These are phyloP conservation scores for Zaprionus davidi DNA, from an alignment of 1,140 invertebrate species.

Conservation along the genomic window DNA sequence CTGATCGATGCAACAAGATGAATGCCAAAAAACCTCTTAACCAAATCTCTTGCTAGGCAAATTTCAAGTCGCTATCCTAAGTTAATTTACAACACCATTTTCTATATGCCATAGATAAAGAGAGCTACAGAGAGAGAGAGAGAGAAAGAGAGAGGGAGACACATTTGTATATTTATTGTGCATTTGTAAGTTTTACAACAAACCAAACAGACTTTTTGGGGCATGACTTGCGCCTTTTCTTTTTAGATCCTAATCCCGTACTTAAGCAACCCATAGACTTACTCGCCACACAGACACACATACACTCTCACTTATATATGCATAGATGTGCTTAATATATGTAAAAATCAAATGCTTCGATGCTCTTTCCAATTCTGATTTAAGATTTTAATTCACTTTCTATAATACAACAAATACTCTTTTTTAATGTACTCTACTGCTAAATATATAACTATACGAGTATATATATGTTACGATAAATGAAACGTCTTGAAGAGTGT, in stretches of 20 bases:
- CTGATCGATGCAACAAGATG: neutral
- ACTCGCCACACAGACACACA: neutral
- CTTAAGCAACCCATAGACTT: slow-evolving; percentile 42
- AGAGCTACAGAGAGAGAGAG: neutral
- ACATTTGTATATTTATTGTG: slow-evolving; percentile 24
- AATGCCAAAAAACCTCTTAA: slow-evolving; percentile 17
- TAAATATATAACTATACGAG: slow-evolving; percentile 7
- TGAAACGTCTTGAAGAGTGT: neutral
- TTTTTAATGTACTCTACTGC: neutral
- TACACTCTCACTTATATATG: slow-evolving; percentile 10
- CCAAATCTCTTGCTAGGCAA: neutral
- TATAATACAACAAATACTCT: neutral
- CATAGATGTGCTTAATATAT: slow-evolving; percentile 2
- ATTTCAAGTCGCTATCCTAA: neutral
- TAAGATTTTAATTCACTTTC: neutral
- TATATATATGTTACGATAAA: neutral
- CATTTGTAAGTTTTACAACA: slow-evolving; percentile 45
- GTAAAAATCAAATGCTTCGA: slow-evolving; percentile 8
- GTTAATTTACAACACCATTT: neutral
- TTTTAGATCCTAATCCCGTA: slow-evolving; percentile 28
- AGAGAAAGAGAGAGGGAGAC: neutral
- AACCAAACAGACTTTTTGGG: slow-evolving; percentile 37
- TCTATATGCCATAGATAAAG: neutral
- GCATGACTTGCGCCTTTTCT: slow-evolving; percentile 10
- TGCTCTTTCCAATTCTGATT: slow-evolving; percentile 23